phyloP scores from a whole-genome alignment of 2,888 invertebrate genomes.

The Cataglyphis livida region DNA sequence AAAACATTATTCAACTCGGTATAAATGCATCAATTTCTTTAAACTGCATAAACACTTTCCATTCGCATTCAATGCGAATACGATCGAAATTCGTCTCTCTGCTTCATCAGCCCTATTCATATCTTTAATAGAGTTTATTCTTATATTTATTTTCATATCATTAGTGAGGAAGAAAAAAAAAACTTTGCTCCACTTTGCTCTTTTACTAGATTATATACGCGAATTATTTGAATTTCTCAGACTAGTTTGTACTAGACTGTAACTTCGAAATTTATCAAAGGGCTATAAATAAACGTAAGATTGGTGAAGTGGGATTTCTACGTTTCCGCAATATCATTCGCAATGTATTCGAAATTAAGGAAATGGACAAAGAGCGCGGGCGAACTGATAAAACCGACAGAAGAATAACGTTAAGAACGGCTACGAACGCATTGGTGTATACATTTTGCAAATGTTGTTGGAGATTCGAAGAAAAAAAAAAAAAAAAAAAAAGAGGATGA shows the following conservation, averaged over 20 bases:
- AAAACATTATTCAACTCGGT: conserved; percentile 3
- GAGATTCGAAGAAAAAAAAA: conserved; percentile 1
- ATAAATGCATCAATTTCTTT: not conserved
- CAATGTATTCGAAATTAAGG: conserved; percentile 13
- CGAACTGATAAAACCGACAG: not conserved
- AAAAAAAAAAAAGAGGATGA: not conserved
- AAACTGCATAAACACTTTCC: not conserved
- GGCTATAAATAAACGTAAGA: not conserved
- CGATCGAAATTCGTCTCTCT: not conserved
- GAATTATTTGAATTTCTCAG: conserved; percentile 28
- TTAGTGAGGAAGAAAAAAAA: not conserved
- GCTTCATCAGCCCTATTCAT: conserved; percentile 7
- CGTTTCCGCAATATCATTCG: not conserved
- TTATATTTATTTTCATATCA: conserved; percentile 17
- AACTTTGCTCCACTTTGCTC: not conserved
- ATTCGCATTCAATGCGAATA: not conserved
- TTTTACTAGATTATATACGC: not conserved
- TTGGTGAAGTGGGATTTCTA: not conserved
- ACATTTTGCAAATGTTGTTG: conserved; percentile 29
- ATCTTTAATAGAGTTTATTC: conserved; percentile 8
- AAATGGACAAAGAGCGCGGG: not conserved
- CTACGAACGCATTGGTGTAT: conserved; percentile 10
- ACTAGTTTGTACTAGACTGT: conserved; percentile 10
- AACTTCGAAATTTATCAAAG: not conserved
- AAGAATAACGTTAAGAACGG: not conserved